Evolutionary conservation across 2,113 vertebrate genomes (phyloP), one percentile per base, ranked within the genome.

Genomic region (Porphyrio hochstetteri): DNA sequence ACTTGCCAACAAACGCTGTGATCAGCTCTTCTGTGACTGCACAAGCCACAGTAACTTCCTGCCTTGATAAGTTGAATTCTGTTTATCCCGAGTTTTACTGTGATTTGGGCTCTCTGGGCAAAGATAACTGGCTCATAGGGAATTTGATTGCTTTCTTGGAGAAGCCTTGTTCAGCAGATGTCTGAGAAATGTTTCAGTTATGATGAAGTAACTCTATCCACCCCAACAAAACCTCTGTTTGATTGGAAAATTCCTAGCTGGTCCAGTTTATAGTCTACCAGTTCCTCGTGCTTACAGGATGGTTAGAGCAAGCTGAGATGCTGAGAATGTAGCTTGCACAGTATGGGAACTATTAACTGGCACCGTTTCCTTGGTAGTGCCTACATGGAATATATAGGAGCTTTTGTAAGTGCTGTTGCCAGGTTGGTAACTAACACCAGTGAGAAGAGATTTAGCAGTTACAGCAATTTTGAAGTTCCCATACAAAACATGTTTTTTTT

Each of bases 281-380:
- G 46, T 57, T 83, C n/a, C 74, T 90, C 28, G 16, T 50, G 50
- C 59, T 61, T 59, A 23, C 31, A 50, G 71, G 15, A 31, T 77
- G 64, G 19, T 40, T 42, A 27, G 17, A 70, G 16, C 29, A 50
- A 40, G 40, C 1, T 70, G 63, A 61, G 63, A 23, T 69, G 17
- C 44, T 63, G 74, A 86, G 19, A 44, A 55, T 60, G 56, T 31
- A 35, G 9, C 24, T 76, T 68, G 61, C 20, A 75, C 20, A 10
- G 33, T 33, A 29, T 29, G 29, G 40, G 70, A 75, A 20, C 33
- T 69, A 46, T 84, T 68, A 82, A 86, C 25, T 67, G 52, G 36
- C n/a, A 16, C 20, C 0, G 3, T 17, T 64, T 50, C 50, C 88
- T 86, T 77, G 16, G 9, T 61, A n/a, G 15, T 0, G 0, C 28